These are phyloP conservation scores for Glyptemys insculpta DNA, from an alignment of 2,797 vertebrate species.

Conservation along the genomic window DNA sequence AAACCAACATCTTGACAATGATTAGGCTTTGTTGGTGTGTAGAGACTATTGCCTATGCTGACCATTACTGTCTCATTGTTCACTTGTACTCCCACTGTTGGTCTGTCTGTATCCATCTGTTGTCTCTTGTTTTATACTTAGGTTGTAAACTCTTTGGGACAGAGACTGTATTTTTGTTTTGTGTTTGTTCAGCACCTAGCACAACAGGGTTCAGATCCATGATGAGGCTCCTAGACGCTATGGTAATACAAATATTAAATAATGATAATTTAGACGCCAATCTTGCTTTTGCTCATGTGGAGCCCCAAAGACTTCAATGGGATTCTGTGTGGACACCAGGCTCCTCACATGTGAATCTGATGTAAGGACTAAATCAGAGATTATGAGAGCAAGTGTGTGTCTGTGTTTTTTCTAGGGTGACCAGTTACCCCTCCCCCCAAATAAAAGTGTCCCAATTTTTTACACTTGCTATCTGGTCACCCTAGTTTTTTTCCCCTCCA, in stretches of 20 bases:
- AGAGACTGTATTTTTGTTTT: neutral
- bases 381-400: neutral
- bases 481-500: neutral
- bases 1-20: neutral
- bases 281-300: rapidly evolving
- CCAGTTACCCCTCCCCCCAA: neutral
- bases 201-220: neutral
- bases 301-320: neutral
- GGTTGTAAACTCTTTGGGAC: neutral
- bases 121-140: neutral
- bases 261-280: neutral
- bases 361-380: neutral
- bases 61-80: neutral
- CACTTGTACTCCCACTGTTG: neutral
- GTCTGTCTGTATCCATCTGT: neutral
- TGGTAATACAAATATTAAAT: neutral
- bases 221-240: neutral
- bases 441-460: neutral
- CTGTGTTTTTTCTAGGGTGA: neutral
- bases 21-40: neutral
- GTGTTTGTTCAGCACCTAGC: neutral
- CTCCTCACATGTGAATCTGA: neutral
- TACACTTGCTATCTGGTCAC: neutral
- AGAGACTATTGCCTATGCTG: neutral
- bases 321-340: neutral